Evolutionary conservation across 2,797 vertebrate species (phyloP).

Genomic region (Eulemur rubriventer): DNA sequence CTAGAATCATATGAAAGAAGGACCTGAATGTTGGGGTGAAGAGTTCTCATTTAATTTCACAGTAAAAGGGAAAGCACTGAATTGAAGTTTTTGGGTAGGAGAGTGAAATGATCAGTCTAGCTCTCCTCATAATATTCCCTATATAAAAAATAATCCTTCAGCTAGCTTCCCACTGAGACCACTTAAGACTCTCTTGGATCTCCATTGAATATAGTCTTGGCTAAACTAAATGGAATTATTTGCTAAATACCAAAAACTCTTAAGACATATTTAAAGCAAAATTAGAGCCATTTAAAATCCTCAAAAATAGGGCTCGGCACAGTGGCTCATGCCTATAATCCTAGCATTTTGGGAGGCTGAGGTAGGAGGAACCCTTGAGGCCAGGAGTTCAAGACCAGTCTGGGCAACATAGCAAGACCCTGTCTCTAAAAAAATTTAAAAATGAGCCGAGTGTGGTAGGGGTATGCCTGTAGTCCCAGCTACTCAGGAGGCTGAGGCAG

Average conservation of each 20-base stretch:
- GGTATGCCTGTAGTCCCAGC: background rate
- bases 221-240: conserved; percentile 43
- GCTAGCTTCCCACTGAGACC: background rate
- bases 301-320: background rate
- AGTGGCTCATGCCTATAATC: background rate
- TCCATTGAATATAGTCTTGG: background rate
- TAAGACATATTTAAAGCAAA: conserved; percentile 31
- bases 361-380: background rate
- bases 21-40: background rate
- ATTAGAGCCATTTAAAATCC: conserved; percentile 1
- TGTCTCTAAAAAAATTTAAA: background rate
- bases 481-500: background rate
- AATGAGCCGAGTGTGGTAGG: background rate
- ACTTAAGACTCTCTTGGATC: background rate
- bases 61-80: background rate
- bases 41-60: conserved; percentile 14
- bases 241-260: conserved; percentile 35
- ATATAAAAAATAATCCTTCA: background rate
- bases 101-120: background rate
- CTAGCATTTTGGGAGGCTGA: background rate
- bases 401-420: background rate
- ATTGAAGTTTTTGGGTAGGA: background rate
- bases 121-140: conserved; percentile 8
- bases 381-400: background rate
- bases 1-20: background rate